Evolutionary conservation across 1,140 invertebrate genomes (phyloP).

Genomic region (Apis florea): DNA sequence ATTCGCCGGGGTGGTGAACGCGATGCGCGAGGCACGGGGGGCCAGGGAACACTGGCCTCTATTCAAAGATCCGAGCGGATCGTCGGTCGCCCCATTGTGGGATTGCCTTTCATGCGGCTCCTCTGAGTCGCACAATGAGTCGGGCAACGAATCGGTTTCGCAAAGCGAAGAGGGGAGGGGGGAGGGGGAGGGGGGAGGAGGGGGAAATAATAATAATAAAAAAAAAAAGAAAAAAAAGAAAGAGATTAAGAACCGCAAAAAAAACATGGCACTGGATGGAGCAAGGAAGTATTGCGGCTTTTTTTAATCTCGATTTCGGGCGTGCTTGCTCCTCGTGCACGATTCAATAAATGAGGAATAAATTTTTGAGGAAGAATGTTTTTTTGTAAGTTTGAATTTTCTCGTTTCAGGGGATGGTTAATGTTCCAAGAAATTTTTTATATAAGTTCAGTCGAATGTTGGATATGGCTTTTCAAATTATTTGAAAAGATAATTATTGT

Average conservation of each 20-base stretch:
- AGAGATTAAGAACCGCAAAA: neutral
- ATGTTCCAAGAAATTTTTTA: no score
- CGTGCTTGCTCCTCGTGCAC: neutral
- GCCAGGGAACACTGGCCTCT: neutral
- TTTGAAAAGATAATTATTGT: no score
- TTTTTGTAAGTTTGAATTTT: no score
- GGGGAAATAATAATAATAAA: neutral
- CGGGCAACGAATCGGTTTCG: conserved; percentile 19
- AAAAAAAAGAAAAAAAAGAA: neutral
- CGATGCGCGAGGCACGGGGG: neutral
- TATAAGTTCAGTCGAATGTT: no score
- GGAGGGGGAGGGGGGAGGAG: neutral
- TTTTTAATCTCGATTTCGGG: neutral
- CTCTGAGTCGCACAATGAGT: conserved; percentile 12
- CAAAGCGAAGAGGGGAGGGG: neutral
- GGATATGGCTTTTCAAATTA: no score
- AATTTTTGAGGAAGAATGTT: no score
- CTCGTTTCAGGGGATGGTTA: no score
- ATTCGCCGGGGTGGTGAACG: conserved; percentile 1
- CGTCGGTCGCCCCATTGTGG: conserved; percentile 47
- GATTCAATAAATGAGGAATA: neutral
- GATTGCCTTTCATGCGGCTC: conserved; percentile 66
- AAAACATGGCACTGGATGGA: neutral
- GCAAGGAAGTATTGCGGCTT: neutral
- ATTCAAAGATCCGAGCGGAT: conserved; percentile 29